These are phyloP conservation scores for Drosophila lutescens DNA, from an alignment of 2,888 invertebrate species.

Conservation along the genomic window DNA sequence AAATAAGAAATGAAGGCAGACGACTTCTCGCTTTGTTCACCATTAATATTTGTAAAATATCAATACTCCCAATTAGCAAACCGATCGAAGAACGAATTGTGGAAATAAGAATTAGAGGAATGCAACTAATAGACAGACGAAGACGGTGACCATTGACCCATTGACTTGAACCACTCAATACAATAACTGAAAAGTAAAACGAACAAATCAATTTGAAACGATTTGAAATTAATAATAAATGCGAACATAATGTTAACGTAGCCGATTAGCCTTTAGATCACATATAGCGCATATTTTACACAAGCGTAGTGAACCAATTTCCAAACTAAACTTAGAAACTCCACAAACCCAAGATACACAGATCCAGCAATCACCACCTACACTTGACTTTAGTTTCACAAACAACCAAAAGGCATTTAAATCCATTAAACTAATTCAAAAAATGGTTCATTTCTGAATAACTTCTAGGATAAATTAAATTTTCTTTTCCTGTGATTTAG, in stretches of 20 bases:
- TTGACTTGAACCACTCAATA: slow-evolving; percentile 27
- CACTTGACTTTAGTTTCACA: not conserved
- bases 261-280: slow-evolving; percentile 53
- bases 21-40: slow-evolving; percentile 28
- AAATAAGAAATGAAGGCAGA: slow-evolving; percentile 26
- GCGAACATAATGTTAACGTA: slow-evolving; percentile 48
- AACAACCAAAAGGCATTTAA: too few relatives aligned
- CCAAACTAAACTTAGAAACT: slow-evolving; percentile 22
- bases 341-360: slow-evolving; percentile 1
- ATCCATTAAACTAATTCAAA: too few relatives aligned
- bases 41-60: slow-evolving; percentile 55
- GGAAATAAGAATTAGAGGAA: slow-evolving; percentile 3
- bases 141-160: slow-evolving; percentile 17
- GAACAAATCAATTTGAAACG: slow-evolving; percentile 16
- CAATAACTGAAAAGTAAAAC: slow-evolving; percentile 35
- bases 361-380: not conserved
- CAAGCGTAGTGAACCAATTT: slow-evolving; percentile 46
- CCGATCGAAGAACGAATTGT: slow-evolving; percentile 5
- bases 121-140: slow-evolving; percentile 9
- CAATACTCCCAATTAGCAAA: slow-evolving; percentile 15
- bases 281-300: slow-evolving; percentile 49
- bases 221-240: slow-evolving; percentile 37
- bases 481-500: too few relatives aligned
- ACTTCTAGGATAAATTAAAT: too few relatives aligned
- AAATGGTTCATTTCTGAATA: too few relatives aligned